Conservation (phyloP, 1,140 invertebrate species). For the Cydia strobilella region DNA sequence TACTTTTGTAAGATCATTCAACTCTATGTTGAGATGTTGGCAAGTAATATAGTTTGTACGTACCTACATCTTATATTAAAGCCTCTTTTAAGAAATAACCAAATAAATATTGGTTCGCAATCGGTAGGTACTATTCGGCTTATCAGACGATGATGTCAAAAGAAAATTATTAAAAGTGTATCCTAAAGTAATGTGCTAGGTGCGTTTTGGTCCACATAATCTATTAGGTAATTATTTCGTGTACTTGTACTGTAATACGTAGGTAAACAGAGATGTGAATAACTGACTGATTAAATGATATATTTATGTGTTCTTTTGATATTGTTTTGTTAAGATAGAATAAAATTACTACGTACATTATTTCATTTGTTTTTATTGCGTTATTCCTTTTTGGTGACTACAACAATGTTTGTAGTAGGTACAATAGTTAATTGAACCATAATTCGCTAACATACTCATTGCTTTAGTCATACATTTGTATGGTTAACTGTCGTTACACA, state of each 20-base stretch:
- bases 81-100: too few species aligned
- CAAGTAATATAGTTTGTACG: too few species aligned
- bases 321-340: constrained; percentile 23
- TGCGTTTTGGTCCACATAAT: not conserved
- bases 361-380: not conserved
- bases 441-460: too few species aligned
- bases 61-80: too few species aligned
- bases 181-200: not conserved
- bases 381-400: not conserved
- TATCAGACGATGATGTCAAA: not conserved
- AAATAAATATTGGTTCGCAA: too few species aligned
- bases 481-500: too few species aligned
- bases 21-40: too few species aligned
- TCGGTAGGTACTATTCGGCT: too few species aligned
- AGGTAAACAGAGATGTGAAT: not conserved
- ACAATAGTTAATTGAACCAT: too few species aligned
- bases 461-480: too few species aligned
- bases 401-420: too few species aligned
- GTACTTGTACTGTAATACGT: not conserved
- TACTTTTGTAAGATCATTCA: too few species aligned
- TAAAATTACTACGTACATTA: constrained; percentile 15
- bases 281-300: constrained; percentile 28
- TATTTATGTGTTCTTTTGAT: constrained; percentile 31
- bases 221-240: not conserved
- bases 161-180: not conserved